phyloP scores from a whole-genome alignment of 1,140 invertebrate species.

The Habropoda laboriosa region DNA sequence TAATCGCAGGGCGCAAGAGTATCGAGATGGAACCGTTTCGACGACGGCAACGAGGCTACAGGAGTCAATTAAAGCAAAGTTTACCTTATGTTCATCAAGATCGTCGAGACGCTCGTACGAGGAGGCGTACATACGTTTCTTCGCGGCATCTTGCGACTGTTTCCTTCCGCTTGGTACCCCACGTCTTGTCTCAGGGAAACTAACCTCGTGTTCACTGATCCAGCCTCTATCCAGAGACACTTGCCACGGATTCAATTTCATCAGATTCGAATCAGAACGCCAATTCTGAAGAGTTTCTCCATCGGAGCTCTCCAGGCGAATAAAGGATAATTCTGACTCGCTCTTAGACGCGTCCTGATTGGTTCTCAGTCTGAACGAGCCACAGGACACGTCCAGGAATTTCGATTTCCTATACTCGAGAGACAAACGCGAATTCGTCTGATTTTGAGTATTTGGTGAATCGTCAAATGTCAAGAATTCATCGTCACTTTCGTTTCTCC shows the following conservation, averaged over 20 bases:
- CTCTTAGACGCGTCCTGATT: constrained; percentile 1
- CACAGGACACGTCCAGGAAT: background rate
- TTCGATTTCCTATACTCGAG: constrained; percentile 61
- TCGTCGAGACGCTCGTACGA: constrained; percentile 26
- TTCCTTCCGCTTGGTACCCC: background rate
- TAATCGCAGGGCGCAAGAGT: constrained; percentile 9
- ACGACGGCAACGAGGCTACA: background rate
- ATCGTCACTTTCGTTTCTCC: background rate
- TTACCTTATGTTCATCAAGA: constrained; percentile 46
- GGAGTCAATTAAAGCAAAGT: constrained; percentile 31
- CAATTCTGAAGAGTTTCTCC: constrained; percentile 47
- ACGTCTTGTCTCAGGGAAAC: constrained; percentile 9
- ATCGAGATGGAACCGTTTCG: background rate
- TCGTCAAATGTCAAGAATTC: constrained; percentile 28
- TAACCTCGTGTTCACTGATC: background rate
- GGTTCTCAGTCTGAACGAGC: background rate
- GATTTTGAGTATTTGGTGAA: constrained; percentile 67
- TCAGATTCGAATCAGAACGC: constrained; percentile 49
- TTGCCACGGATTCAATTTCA: background rate
- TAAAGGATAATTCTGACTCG: background rate
- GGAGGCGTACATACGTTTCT: constrained; percentile 21
- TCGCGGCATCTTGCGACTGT: background rate
- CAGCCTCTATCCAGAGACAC: no score
- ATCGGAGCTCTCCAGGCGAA: background rate
- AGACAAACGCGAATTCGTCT: constrained; percentile 66